Evolutionary conservation across 2,113 vertebrate species (phyloP), one percentile per base, ranked within the genome.

Genomic region (Siniperca knerii): DNA sequence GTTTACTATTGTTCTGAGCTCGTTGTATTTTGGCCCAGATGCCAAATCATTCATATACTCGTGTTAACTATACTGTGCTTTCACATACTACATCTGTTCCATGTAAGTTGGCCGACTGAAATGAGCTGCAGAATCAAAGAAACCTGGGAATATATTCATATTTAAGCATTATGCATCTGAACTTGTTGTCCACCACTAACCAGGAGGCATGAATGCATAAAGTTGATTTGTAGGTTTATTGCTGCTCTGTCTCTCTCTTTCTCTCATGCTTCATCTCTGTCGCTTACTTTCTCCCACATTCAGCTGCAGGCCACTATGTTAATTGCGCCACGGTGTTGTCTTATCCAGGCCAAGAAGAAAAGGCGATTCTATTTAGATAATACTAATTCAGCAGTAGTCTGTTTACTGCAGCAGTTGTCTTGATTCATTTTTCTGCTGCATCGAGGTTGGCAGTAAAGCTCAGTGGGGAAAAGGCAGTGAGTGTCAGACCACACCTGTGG

Each of bases 351-450:
- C 77, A 73, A 72, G 65, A 78, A 78, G 66, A 80, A 69, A 80
- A 82, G 64, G 29, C 25, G 37, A 82, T 87, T 88, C 87, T 87
- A 70, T 90, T 92, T 90, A 81, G 79, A 85, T 83, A 84, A 69
- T 52, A 85, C 75, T 62, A 77, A 85, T 82, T 86, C 60, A 86
- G 66, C 62, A 29, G 58, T 37, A 55, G 46, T 74, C 54, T 78
- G 72, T 91, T 88, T 84, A 77, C 78, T 4, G 42, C 78, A 48
- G 79, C 71, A 77, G 66, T 66, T 62, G 79, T 86, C 82, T 83
- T 81, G 42, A 90, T 85, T 87, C n/a, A 69, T 70, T 76, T 82
- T 77, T 58, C 60, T 48, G 25, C 77, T 54, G 66, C 67, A 61
- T 44, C 29, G n/a, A 57, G 68, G 88, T 86, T 81, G 60, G 65